Evolutionary conservation across 37 sponge, comb jelly and placozoan genomes (phyloP).

Genomic region (Theonella swinhoei): DNA sequence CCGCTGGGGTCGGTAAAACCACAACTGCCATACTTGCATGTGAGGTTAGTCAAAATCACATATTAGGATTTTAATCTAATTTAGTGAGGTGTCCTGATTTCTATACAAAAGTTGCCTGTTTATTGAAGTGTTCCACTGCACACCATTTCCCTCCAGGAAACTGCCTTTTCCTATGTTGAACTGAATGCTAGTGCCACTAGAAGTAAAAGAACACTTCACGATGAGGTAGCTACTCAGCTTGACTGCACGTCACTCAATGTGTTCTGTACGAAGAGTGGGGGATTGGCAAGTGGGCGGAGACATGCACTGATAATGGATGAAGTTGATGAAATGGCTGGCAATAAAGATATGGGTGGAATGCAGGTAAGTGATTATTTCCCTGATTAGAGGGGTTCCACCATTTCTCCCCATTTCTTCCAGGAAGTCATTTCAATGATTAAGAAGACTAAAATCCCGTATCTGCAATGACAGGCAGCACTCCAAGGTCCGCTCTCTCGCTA

Average conservation of each 20-base stretch:
- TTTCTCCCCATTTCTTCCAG: too few species aligned
- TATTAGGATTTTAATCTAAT: too few species aligned
- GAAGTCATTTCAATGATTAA: constrained; percentile 94
- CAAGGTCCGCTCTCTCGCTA: constrained; percentile 92
- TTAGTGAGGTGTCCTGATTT: too few species aligned
- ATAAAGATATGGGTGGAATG: too few species aligned
- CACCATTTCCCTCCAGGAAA: too few species aligned
- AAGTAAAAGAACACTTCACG: constrained; percentile 77
- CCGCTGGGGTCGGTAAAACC: constrained; percentile 98
- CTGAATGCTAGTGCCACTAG: constrained; percentile 96
- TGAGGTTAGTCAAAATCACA: constrained; percentile 74
- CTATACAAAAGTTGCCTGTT: too few species aligned
- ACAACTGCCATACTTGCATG: constrained; percentile 95
- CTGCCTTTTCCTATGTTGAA: constrained; percentile 79
- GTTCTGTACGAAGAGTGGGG: constrained; percentile 29
- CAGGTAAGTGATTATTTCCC: too few species aligned
- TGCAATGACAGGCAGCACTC: constrained; percentile 97
- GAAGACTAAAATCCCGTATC: constrained; percentile 89
- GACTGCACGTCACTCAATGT: too few species aligned
- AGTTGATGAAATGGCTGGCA: constrained; percentile 99
- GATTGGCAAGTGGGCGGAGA: constrained; percentile 12
- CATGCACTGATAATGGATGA: constrained; percentile 97
- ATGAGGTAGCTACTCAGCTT: constrained; percentile 44
- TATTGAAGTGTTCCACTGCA: too few species aligned
- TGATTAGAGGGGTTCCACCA: too few species aligned